Evolutionary conservation across 2,113 vertebrate species (phyloP).

Genomic region (Naja naja): DNA sequence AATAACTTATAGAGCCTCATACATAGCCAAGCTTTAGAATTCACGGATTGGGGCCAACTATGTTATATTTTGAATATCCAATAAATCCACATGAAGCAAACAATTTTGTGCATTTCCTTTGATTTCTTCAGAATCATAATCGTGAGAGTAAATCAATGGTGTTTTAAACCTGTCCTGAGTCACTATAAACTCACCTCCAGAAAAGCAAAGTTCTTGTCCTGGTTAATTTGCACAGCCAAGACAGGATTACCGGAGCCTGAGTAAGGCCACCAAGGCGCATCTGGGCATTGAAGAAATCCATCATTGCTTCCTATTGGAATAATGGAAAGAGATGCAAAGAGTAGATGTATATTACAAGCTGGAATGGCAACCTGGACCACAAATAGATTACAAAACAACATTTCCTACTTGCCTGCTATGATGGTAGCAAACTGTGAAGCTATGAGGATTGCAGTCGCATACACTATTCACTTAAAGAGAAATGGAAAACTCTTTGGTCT

Average conservation of each 20-base stretch:
- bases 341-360: constrained; percentile 2
- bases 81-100: not conserved
- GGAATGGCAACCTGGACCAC: constrained; percentile 33
- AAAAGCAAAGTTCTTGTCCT: constrained; percentile 94
- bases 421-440: constrained; percentile 71
- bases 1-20: not conserved
- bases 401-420: constrained; percentile 70
- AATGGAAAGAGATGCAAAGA: constrained; percentile 27
- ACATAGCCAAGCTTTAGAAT: not conserved
- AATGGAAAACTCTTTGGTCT: constrained; percentile 73
- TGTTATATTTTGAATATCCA: not conserved
- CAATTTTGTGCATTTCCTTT: not conserved
- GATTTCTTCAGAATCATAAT: not conserved
- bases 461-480: constrained; percentile 73
- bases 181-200: constrained; percentile 75
- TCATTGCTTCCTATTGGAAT: constrained; percentile 86
- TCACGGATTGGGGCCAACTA: not conserved
- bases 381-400: constrained; percentile 64
- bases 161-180: not conserved
- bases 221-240: constrained; percentile 92
- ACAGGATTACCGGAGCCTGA: constrained; percentile 92
- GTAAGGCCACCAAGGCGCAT: constrained; percentile 90
- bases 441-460: constrained; percentile 70
- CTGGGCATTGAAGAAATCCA: constrained; percentile 94
- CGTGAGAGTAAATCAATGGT: not conserved